Percentiles rank a stretch among this genome's conserved stretches.
Evolutionary conservation across 2,888 invertebrate genomes (phyloP).

Genomic region (Imbricaverruca yamaguchii): DNA sequence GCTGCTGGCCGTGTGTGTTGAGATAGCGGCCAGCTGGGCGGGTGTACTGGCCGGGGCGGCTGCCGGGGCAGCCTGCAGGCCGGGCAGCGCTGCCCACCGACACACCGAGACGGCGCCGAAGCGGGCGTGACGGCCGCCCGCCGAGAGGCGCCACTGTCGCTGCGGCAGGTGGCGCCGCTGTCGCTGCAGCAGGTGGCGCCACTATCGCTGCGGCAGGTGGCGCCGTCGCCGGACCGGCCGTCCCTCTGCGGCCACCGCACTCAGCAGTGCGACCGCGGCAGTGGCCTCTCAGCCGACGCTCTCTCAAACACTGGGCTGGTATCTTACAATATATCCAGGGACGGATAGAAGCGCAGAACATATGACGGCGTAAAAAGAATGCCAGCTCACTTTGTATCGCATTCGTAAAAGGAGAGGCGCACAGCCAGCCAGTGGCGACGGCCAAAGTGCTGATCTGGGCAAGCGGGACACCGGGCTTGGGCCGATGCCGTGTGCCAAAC

Average conservation of each 20-base stretch:
- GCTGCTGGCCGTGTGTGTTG: not conserved
- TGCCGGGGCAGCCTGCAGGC: conserved; percentile 9
- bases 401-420: not conserved
- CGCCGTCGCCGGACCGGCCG: not conserved
- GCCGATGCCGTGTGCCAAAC: not conserved
- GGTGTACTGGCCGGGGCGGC: conserved; percentile 21
- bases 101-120: not conserved
- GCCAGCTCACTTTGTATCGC: conserved; percentile 21
- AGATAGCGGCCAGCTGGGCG: conserved; percentile 21
- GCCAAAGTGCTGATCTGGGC: not conserved
- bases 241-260: not conserved
- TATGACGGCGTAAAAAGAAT: conserved; percentile 19
- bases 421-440: not conserved
- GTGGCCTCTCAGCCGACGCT: not conserved
- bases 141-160: not conserved
- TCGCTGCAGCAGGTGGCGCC: not conserved
- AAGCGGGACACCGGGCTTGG: not conserved
- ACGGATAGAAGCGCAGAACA: conserved; percentile 22
- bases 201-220: not conserved
- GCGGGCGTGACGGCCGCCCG: conserved; percentile 13
- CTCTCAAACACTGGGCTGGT: not conserved
- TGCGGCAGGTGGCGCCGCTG: not conserved
- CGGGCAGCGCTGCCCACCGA: conserved; percentile 12
- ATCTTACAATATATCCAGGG: conserved; percentile 22
- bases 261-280: not conserved